phyloP scores from a whole-genome alignment of 1,140 invertebrate genomes.

The Lordiphosa collinella region DNA sequence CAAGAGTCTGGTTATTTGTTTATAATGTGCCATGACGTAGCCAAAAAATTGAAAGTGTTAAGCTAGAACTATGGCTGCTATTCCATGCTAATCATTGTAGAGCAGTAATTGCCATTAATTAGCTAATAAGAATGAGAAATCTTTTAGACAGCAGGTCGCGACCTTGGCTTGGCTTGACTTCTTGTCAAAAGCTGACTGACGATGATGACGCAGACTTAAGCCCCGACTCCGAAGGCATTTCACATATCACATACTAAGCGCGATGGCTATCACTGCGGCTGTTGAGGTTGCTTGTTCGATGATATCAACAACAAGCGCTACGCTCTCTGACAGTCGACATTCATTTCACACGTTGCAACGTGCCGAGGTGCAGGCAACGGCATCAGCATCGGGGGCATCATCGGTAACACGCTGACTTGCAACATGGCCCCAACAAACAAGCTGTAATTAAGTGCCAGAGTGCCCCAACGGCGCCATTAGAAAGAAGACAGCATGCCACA shows the following conservation, averaged over 20 bases:
- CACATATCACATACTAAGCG: constrained; percentile 43
- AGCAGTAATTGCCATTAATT: constrained; percentile 45
- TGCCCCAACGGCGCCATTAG: constrained; percentile 42
- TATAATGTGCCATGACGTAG: constrained; percentile 43
- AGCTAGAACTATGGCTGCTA: constrained; percentile 14
- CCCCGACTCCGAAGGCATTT: constrained; percentile 24
- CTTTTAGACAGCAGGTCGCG: not conserved
- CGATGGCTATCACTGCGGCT: constrained; percentile 47
- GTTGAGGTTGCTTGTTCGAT: constrained; percentile 52
- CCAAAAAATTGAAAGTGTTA: constrained; percentile 39
- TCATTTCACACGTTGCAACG: constrained; percentile 61
- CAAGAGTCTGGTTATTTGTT: constrained; percentile 45
- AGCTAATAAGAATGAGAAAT: constrained; percentile 10
- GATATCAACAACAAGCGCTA: constrained; percentile 65
- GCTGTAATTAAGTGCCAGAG: constrained; percentile 59
- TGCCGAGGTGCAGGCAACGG: constrained; percentile 24
- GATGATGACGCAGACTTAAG: constrained; percentile 22
- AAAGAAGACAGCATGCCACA: constrained; percentile 44
- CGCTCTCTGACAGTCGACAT: constrained; percentile 56
- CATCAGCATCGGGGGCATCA: constrained; percentile 20
- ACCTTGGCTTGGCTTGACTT: constrained; percentile 16
- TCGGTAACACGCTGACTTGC: constrained; percentile 68
- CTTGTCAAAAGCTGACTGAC: not conserved
- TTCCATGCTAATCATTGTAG: constrained; percentile 45
- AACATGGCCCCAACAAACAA: constrained; percentile 55